These are phyloP conservation scores for Microctenopoma lineatum DNA, from an alignment of 2,797 vertebrate species.

Conservation along the genomic window DNA sequence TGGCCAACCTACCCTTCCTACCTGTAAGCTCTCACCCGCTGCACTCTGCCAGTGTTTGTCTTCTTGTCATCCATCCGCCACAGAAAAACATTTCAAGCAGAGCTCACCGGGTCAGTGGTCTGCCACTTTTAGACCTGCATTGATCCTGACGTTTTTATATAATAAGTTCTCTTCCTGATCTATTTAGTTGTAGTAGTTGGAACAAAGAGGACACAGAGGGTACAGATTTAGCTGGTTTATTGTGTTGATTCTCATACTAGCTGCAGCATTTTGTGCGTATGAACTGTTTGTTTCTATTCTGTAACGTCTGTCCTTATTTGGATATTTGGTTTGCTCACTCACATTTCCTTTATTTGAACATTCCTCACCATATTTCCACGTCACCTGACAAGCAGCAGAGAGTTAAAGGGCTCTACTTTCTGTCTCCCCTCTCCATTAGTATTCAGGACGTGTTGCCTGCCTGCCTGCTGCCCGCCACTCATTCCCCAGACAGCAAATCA, in stretches of 20 bases:
- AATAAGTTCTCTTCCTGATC: slow-evolving; percentile 10
- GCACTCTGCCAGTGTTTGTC: too few species aligned
- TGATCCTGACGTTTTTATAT: background rate
- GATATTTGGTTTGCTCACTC: slow-evolving; percentile 2
- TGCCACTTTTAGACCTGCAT: background rate
- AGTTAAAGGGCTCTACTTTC: slow-evolving; percentile 41
- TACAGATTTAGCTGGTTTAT: slow-evolving; percentile 2
- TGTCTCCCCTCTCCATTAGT: slow-evolving; percentile 74
- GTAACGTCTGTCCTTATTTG: background rate
- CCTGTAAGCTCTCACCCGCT: too few species aligned
- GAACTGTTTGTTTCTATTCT: background rate
- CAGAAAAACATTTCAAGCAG: too few species aligned
- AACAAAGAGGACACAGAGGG: too few species aligned
- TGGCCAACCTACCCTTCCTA: too few species aligned
- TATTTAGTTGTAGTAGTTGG: background rate
- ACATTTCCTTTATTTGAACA: too few species aligned
- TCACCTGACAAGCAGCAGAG: slow-evolving; percentile 32
- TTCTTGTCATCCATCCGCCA: too few species aligned
- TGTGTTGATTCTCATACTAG: background rate
- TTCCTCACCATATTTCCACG: background rate
- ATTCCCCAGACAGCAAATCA: slow-evolving; percentile 83
- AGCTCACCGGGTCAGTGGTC: too few species aligned
- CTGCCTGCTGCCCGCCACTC: slow-evolving; percentile 77
- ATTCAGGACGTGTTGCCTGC: slow-evolving; percentile 79
- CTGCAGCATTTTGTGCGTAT: background rate